Conservation (phyloP, 2,888 invertebrate genomes). For the Himalopsyche kuldschensis region DNA sequence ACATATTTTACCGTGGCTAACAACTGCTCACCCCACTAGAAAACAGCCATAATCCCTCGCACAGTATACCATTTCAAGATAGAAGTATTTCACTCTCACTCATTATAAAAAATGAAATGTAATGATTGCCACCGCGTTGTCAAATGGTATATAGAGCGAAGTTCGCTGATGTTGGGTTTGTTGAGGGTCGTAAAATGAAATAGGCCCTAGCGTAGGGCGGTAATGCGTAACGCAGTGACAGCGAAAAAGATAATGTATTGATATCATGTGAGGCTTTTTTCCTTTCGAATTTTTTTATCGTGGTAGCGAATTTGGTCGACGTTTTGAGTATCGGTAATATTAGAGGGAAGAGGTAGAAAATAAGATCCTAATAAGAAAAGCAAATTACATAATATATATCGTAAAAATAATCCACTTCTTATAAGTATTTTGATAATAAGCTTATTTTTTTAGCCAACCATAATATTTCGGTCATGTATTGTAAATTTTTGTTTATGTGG, state of each 20-base stretch:
- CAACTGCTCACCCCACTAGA: slow-evolving; percentile 12
- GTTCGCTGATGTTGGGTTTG: not conserved
- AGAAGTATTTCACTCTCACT: not conserved
- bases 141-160: not conserved
- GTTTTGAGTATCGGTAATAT: not conserved
- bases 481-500: no score
- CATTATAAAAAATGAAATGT: not conserved
- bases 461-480: no score
- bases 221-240: slow-evolving; percentile 13
- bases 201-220: slow-evolving; percentile 12
- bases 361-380: no score
- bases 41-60: not conserved
- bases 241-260: slow-evolving; percentile 21
- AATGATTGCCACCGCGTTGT: not conserved
- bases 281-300: not conserved
- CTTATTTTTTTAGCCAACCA: no score
- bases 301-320: not conserved
- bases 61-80: not conserved
- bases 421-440: no score
- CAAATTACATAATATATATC: no score
- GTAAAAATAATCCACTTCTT: no score
- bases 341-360: not conserved
- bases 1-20: slow-evolving; percentile 35
- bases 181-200: slow-evolving; percentile 13
- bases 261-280: slow-evolving; percentile 1